These are phyloP conservation scores for Vespertilio murinus DNA, from an alignment of 2,797 vertebrate species.

Conservation along the genomic window DNA sequence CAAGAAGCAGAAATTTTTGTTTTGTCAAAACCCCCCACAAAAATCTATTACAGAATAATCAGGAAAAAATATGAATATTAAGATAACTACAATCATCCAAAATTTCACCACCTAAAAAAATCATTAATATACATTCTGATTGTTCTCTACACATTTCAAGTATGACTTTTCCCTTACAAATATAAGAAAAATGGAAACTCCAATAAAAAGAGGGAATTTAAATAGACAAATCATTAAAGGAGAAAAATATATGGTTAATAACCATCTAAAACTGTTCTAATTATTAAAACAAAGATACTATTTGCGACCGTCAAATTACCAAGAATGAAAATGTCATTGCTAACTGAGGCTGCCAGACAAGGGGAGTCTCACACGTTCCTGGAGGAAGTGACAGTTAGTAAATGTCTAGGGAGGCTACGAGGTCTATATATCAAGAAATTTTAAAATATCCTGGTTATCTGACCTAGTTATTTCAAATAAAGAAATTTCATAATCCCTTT, in stretches of 20 bases:
- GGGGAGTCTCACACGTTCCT: background rate
- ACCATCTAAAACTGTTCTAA: background rate
- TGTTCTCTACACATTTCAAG: background rate
- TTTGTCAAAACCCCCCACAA: background rate
- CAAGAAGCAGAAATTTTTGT: background rate
- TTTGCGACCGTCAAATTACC: background rate
- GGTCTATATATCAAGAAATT: background rate
- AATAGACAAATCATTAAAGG: conserved; percentile 10
- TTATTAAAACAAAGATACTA: background rate
- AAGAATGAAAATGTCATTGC: background rate
- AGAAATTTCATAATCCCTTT: background rate
- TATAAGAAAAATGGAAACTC: background rate
- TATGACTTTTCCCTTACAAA: background rate
- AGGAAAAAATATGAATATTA: background rate
- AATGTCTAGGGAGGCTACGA: background rate
- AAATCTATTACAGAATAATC: background rate
- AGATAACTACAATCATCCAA: background rate
- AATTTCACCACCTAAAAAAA: background rate
- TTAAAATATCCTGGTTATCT: background rate
- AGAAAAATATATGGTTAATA: background rate
- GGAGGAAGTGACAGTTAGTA: background rate
- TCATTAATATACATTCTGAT: background rate
- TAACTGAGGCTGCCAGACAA: background rate
- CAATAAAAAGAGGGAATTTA: conserved; percentile 14
- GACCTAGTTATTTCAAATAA: background rate